Evolutionary conservation across 2,113 vertebrate species (phyloP).

Genomic region (Columba livia): DNA sequence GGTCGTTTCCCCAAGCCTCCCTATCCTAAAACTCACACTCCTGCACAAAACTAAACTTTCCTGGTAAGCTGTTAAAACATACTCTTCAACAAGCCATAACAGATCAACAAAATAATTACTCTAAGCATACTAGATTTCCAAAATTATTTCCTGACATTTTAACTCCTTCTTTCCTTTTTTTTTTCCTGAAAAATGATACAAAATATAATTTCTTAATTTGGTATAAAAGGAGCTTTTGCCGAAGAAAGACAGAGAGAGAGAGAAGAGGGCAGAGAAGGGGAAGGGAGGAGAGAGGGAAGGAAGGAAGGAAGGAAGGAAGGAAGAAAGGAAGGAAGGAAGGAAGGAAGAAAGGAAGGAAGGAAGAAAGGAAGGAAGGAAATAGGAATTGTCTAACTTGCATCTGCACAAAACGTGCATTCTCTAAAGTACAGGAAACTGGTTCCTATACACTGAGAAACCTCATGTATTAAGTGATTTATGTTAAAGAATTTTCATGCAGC

Average conservation of each 20-base stretch:
- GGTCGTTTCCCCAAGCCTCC: constrained; percentile 26
- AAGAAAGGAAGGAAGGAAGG: too few relatives aligned
- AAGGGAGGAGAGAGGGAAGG: background rate
- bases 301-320: too few relatives aligned
- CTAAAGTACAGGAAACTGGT: background rate
- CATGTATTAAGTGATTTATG: background rate
- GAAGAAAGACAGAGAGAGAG: background rate
- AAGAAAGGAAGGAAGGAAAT: background rate
- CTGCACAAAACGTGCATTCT: background rate
- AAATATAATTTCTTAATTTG: background rate
- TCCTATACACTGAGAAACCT: background rate
- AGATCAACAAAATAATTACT: constrained; percentile 31
- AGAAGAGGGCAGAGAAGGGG: background rate
- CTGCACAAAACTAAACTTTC: background rate
- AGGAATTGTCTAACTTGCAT: background rate
- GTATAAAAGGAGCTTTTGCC: constrained; percentile 15
- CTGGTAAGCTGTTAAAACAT: background rate
- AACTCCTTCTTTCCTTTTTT: background rate
- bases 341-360: too few relatives aligned
- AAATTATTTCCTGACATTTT: constrained; percentile 27
- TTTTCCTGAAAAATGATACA: background rate
- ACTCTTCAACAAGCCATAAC: background rate
- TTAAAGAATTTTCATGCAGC: background rate
- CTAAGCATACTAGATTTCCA: constrained; percentile 4
- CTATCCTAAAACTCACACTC: background rate